Evolutionary conservation across 2,888 invertebrate species (phyloP), one percentile per base, ranked within the genome.

Genomic region (Marronus borbonicus): DNA sequence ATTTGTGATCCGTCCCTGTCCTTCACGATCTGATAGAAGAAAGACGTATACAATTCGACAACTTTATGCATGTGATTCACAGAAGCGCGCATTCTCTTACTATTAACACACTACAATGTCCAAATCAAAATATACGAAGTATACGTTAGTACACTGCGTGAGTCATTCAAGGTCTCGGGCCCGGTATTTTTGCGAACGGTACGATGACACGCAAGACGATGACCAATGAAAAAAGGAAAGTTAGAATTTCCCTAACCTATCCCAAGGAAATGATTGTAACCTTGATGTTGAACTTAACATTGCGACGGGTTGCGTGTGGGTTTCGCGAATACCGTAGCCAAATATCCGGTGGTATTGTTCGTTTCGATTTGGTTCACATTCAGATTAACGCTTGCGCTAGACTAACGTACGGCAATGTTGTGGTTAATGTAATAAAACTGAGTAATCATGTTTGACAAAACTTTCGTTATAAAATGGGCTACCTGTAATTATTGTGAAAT

Each of bases 281-380:
- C 80, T 80, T 70, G 80, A 69, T 78, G 68, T 80, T 80, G 80
- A 80, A 80, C 78, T 78, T 80, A 70, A 24, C 10, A 36, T 36
- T 31, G 49, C 14, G 12, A 17, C 28, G 50, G 20, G 68, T 24
- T 12, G 20, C 49, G 68, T 28, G 49, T 68, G 50, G 49, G 68
- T 68, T 68, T 68, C 49, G 68, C 68, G 28, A 68, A 68, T 44
- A 49, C n/a, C 49, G 50, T 20, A 50, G 68, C 49, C 50, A 49
- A 49, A 24, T 24, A 49, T 50, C 50, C 68, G 24, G 28, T 68
- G 24, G 20, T 68, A 50, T 50, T 50, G 68, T 68, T 66, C 64
- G 7, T 4, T 20, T 39, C 14, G 20, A 20, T 49, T 68, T 12
- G 14, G 24, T 24, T 49, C n/a, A 68, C 5, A 36, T 64, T 68